These are phyloP conservation scores for Micrastur ruficollis DNA, from an alignment of 2,797 vertebrate species.

Conservation along the genomic window DNA sequence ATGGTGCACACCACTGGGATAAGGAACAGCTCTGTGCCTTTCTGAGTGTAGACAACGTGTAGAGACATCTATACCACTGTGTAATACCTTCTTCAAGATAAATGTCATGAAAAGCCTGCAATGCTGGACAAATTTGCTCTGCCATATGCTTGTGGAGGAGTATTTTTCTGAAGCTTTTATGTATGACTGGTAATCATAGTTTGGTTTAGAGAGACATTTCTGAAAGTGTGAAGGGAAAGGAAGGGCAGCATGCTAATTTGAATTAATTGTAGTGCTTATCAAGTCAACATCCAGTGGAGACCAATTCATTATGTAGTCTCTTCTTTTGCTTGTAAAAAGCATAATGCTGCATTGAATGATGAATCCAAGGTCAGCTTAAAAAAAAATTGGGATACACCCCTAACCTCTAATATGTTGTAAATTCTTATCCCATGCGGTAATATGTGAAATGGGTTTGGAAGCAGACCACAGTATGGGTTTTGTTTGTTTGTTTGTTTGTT, in stretches of 20 bases:
- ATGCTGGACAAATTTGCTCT: not conserved
- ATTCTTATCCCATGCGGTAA: not conserved
- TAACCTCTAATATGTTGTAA: not conserved
- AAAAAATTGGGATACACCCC: not conserved
- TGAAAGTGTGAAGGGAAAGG: conserved; percentile 59
- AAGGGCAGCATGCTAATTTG: conserved; percentile 47
- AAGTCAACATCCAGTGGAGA: conserved; percentile 34
- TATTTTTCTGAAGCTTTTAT: conserved; percentile 62
- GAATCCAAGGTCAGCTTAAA: not conserved
- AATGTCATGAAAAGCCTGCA: conserved; percentile 28
- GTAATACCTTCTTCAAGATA: conserved; percentile 3
- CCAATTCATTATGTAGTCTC: not conserved
- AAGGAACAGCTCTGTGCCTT: not conserved
- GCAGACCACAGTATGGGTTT: not conserved
- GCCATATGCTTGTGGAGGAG: conserved; percentile 67
- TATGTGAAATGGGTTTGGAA: not conserved
- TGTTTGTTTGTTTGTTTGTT: not conserved
- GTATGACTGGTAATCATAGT: conserved; percentile 58
- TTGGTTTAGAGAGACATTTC: conserved; percentile 56
- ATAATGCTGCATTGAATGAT: not conserved
- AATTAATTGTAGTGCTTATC: conserved; percentile 51
- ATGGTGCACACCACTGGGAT: fast-evolving
- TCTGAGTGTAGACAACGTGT: not conserved
- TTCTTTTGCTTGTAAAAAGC: not conserved
- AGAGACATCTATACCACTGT: not conserved